Evolutionary conservation across 1,140 invertebrate genomes (phyloP), one percentile per base, ranked within the genome.

Genomic region (Drusus annulatus): DNA sequence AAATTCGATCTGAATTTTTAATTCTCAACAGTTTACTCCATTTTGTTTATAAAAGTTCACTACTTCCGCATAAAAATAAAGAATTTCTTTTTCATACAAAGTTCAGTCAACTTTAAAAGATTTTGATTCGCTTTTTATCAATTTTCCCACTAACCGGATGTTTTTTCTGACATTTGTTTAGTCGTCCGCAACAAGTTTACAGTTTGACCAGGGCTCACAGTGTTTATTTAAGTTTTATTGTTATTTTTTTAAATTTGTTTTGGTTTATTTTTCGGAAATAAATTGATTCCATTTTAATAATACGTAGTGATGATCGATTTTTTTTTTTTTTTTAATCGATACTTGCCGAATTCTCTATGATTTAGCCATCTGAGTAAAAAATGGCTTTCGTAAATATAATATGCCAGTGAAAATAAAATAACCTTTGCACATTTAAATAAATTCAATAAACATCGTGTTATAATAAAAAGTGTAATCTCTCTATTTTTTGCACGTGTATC

Each of bases 111-210:
- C 36, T 45, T 45, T 10, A 45, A 36, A 45, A 13, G 36, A 45
- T 45, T 45, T 56, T 56, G 54, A n/a, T 17, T 56, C n/a, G 54
- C 54, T 56, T 56, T 56, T 56, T 56, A 21, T 21, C 54, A 17
- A 10, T 56, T 56, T 56, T 56, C n/a, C 3, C n/a, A 56, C 19
- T 21, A 21, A 17, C n/a, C 19, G 19, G 54, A 17, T 56, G 10
- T 56, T 5, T 7, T 56, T 56, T 56, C n/a, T 56, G 54, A n/a
- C 54, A 7, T 56, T 17, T 56, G n/a, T 17, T 56, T 5, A n/a
- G n/a, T 56, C n/a, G 54, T 56, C n/a, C 54, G 54, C 36, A 10
- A 45, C 36, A 45, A 45, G 36, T 45, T 56, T 56, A 10, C n/a
- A 21, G 3, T 56, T 56, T 56, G n/a, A 56, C 54, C 54, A 17